phyloP scores from a whole-genome alignment of 2,113 vertebrate genomes.

The Bubo bubo region DNA sequence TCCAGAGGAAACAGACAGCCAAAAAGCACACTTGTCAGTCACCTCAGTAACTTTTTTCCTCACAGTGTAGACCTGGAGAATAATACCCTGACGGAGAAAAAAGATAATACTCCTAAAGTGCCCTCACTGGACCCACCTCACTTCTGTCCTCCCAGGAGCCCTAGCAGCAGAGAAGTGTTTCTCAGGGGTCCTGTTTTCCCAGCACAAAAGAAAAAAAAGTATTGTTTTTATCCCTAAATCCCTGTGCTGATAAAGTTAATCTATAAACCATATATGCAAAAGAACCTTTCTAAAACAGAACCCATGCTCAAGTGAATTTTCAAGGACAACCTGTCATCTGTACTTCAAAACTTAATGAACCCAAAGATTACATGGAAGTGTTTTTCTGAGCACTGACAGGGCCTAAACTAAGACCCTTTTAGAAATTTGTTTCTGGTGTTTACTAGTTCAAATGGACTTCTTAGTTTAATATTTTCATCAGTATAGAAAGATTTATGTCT shows the following conservation, averaged over 20 bases:
- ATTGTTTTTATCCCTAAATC: background rate
- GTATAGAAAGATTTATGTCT: background rate
- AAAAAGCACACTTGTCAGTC: background rate
- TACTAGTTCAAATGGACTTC: background rate
- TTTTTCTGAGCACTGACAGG: background rate
- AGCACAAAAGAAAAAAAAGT: background rate
- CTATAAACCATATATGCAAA: background rate
- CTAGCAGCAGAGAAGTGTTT: background rate
- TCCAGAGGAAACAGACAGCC: background rate
- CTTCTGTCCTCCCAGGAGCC: background rate
- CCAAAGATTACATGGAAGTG: background rate
- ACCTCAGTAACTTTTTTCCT: background rate
- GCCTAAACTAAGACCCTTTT: background rate
- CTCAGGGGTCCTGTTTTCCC: background rate
- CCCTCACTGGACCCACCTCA: background rate
- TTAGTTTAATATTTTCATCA: constrained; percentile 21
- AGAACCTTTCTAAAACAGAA: background rate
- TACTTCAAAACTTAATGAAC: background rate
- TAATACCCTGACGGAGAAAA: background rate
- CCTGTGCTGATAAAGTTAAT: background rate
- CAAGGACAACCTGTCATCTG: background rate
- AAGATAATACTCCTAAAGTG: background rate
- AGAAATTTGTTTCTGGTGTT: background rate
- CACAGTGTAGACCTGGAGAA: background rate
- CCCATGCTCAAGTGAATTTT: background rate